Evolutionary conservation across 1,140 invertebrate species (phyloP), one percentile per base, ranked within the genome.

Genomic region (Lepidurus couesii): DNA sequence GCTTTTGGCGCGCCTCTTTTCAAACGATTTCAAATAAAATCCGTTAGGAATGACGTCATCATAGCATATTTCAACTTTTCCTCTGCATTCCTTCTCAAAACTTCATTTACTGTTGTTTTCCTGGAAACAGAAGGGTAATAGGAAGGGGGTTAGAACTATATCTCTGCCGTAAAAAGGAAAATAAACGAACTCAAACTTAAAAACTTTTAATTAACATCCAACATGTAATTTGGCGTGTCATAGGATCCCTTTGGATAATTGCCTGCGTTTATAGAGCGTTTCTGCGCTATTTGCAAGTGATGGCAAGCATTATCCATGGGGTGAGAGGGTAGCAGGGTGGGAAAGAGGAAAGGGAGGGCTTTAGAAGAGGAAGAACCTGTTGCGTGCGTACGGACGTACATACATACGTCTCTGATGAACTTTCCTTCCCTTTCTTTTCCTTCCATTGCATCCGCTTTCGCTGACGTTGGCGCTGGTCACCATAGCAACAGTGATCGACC

Each of bases 361-460:
- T 34, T 34, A 4, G 3, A 34, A 34, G 34, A 65, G 16, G 53
- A 21, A 13, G 21, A 65, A 65, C 53, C 53, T 65, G 53, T 65
- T 65, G 53, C 53, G 53, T 65, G 53, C 53, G 53, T 65, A 34
- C 34, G 53, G 16, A 65, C n/a, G 53, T 65, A 21, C 24, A 24
- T 24, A 24, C 53, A 13, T 21, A 21, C 16, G 53, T 65, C 53
- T 16, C 53, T 21, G 13, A 7, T 65, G 53, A 65, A 65, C 53
- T 65, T 65, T 65, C 21, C 53, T 65, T 65, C 53, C 34, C 34
- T 9, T 65, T n/a, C 21, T 65, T 65, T 21, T 16, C 53, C 9
- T 65, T 65, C 53, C 53, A 65, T 65, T 65, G 53, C 53, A 65
- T 65, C 53, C 53, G 53, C 13, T 65, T 65, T 65, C 53, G 53